A percentile compares a stretch with the other conserved stretches of the same genome.
phyloP scores from a whole-genome alignment of 2,797 vertebrate species.

The Sitta carolinensis region DNA sequence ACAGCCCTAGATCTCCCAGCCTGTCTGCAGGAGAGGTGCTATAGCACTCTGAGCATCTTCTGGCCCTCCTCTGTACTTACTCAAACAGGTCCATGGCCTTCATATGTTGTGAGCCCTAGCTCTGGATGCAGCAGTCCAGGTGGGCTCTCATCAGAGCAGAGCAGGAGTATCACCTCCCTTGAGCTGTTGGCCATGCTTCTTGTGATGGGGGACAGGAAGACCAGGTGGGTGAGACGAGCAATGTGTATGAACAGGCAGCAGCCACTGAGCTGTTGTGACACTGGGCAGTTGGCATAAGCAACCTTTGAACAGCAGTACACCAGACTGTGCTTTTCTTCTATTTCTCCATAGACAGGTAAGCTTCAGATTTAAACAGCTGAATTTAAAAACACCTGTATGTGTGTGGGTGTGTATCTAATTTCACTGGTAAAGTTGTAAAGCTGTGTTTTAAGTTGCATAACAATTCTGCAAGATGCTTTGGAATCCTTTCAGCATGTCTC shows the following conservation, averaged over 20 bases:
- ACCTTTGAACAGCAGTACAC: background rate
- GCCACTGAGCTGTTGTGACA: background rate
- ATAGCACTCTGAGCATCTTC: background rate
- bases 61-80: background rate
- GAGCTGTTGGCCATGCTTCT: background rate
- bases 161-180: background rate
- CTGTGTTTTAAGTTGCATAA: background rate
- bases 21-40: background rate
- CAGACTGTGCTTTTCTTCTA: background rate
- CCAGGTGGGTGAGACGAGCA: background rate
- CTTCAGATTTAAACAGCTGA: background rate
- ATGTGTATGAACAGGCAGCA: accelerated
- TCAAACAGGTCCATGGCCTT: background rate
- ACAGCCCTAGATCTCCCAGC: background rate
- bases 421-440: background rate
- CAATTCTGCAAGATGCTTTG: background rate
- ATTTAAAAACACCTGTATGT: background rate
- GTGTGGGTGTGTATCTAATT: background rate
- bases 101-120: accelerated
- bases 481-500: background rate
- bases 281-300: background rate
- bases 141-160: background rate
- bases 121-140: background rate
- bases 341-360: background rate
- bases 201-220: background rate